phyloP scores from a whole-genome alignment of 2,797 vertebrate species.

The Malacoraja senta region DNA sequence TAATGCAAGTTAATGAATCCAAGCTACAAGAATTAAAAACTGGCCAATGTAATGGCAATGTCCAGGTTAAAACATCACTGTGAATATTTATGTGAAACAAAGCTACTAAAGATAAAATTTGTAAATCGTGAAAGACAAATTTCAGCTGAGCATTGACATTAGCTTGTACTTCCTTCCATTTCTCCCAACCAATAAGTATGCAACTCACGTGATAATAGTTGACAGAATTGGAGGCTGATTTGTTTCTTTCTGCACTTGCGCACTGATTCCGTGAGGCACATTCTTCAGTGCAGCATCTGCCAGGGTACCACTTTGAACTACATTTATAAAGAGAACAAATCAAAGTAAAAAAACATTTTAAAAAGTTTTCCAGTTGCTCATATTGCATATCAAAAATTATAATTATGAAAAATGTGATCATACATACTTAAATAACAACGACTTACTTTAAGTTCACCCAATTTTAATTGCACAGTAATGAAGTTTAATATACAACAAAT shows the following conservation, averaged over 20 bases:
- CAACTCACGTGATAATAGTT: slow-evolving; percentile 63
- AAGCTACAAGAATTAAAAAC: not conserved
- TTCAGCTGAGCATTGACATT: not conserved
- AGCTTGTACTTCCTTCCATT: not conserved
- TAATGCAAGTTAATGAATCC: no score
- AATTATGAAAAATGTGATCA: not conserved
- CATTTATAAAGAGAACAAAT: slow-evolving; percentile 42
- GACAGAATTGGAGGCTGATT: slow-evolving; percentile 52
- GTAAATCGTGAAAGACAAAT: not conserved
- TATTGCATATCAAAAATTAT: not conserved
- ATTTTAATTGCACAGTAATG: not conserved
- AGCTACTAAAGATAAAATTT: not conserved
- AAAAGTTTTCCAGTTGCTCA: not conserved
- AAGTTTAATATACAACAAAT: not conserved
- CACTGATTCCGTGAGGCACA: slow-evolving; percentile 81
- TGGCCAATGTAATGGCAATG: no score
- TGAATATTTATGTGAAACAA: not conserved
- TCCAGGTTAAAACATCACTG: no score
- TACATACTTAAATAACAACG: not conserved
- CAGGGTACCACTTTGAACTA: slow-evolving; percentile 61
- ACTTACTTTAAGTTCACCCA: not conserved
- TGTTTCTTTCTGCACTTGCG: slow-evolving; percentile 74
- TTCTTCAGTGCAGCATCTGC: slow-evolving; percentile 83
- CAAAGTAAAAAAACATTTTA: not conserved
- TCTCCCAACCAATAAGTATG: not conserved